Conservation (phyloP, 2,888 invertebrate genomes). For the Lissonota sp. region DNA sequence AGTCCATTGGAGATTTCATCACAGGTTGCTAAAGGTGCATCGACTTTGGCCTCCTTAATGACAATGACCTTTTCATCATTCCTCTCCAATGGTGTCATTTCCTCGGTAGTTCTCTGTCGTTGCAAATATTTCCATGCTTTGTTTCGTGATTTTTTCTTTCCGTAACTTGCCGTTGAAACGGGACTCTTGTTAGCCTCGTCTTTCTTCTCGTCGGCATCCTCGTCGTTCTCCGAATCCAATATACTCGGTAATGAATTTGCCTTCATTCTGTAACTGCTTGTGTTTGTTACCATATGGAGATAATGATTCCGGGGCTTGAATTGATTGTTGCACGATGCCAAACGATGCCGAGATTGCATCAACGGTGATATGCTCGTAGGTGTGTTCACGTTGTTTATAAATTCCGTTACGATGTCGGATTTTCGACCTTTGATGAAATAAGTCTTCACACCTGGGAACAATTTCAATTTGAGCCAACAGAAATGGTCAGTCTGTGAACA, state of each 20-base stretch:
- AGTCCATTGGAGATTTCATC: conserved; percentile 72
- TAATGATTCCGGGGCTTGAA: conserved; percentile 79
- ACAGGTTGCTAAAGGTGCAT: conserved; percentile 16
- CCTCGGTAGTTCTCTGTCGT: conserved; percentile 80
- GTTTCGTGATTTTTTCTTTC: conserved; percentile 75
- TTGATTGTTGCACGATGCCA: conserved; percentile 79
- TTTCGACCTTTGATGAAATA: conserved; percentile 93
- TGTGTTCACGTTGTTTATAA: conserved; percentile 72
- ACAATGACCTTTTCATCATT: conserved; percentile 68
- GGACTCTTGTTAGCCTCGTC: conserved; percentile 88
- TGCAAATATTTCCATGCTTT: conserved; percentile 81
- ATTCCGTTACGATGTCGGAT: conserved; percentile 83
- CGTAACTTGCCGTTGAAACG: conserved; percentile 85
- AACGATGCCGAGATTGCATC: conserved; percentile 78
- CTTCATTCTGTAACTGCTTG: conserved; percentile 83
- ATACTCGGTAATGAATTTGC: conserved; percentile 94
- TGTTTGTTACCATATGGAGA: conserved; percentile 81
- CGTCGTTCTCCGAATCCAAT: conserved; percentile 90
- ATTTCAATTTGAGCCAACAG: conserved; percentile 22
- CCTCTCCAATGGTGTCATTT: conserved; percentile 79
- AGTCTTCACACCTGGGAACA: conserved; percentile 90
- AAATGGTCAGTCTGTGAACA: too few relatives aligned
- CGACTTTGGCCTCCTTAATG: conserved; percentile 45
- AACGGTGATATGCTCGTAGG: conserved; percentile 78
- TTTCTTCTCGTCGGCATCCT: conserved; percentile 85